Evolutionary conservation across 1,140 invertebrate species (phyloP), one percentile per base, ranked within the genome.

Genomic region (Aethina tumida): DNA sequence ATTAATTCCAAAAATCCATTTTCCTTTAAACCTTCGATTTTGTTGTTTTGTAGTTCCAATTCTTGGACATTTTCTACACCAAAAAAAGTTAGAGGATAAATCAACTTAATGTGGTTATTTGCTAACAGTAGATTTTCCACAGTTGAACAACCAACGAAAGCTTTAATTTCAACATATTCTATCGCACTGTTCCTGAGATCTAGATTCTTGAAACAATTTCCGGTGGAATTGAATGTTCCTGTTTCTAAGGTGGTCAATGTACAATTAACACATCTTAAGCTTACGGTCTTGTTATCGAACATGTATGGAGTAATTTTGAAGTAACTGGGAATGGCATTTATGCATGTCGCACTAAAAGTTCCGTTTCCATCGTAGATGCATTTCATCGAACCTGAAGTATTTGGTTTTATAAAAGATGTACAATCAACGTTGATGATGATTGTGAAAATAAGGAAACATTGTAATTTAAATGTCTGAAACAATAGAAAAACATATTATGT

Each of bases 271-370:
- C 59, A 61, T 22, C 33, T 33, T 6, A 61, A 19, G 12, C 56
- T 59, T 45, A 60, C 56, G 39, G 59, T 58, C 16, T 60, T 36
- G 38, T 55, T 56, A 26, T 62, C 59, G 29, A 62, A 62, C 16
- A 53, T 44, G 38, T 62, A 62, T 7, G 37, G 37, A 10, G 56
- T 59, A 24, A 14, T 36, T 22, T 52, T 53, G 43, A 62, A 62
- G 35, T 43, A 62, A 12, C 17, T 28, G 13, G 52, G 40, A 2
- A 49, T 52, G 7, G 56, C 56, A 35, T 62, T 53, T n/a, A 49
- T 42, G 25, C 59, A 62, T 12, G 53, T 59, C 3, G 59, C 55
- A 7, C 56, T 62, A 18, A 62, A 26, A 5, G 58, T 60, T 9
- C 59, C 59, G 24, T 58, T 36, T 39, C 57, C 58, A 4, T 55